Evolutionary conservation across 1,140 invertebrate genomes (phyloP), one percentile per base, ranked within the genome.

Genomic region (Nasonia longicornis): DNA sequence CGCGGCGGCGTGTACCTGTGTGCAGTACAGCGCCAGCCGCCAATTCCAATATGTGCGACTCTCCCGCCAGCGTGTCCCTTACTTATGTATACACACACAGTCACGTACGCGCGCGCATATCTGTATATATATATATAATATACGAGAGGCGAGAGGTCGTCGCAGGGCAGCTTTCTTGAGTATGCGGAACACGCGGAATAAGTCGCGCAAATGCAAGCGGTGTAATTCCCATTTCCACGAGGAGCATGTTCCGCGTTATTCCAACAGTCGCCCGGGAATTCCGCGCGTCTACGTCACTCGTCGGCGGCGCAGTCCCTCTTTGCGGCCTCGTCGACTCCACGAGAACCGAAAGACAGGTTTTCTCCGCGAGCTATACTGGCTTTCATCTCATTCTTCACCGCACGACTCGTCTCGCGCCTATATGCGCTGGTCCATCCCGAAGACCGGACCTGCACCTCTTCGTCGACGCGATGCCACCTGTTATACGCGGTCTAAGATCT

Each of bases 151-250:
- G 45, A 69, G 69, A 38, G 29, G 29, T 38, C 69, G 69, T 7
- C 16, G 70, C 31, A 22, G 26, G 29, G 67, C 35, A 48, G 58
- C 80, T 83, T 85, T 82, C 82, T 82, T 80, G 71, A 72, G 80
- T 79, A 83, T 83, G 71, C 85, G 67, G 82, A 74, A 82, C 82
- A 85, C 79, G 84, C 52, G 74, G 66, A 74, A 82, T 64, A 76
- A 79, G 69, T 66, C 67, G 66, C 63, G 82, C 69, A 69, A 83
- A 84, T 83, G 80, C 83, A 82, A 82, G 69, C 69, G 16, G 78
- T 80, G 52, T 82, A 83, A 82, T 83, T 83, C 72, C 75, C 73
- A 71, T 81, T 82, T 77, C 71, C 72, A 67, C 77, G 16, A 22
- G 66, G n/a, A 71, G 78, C 72, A 72, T 77, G 80, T 73, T 58